A percentile compares a stretch with the other conserved stretches of the same genome.
phyloP scores from a whole-genome alignment of 53 echinoderm and acorn worm genomes.

The Holothuria scabra region DNA sequence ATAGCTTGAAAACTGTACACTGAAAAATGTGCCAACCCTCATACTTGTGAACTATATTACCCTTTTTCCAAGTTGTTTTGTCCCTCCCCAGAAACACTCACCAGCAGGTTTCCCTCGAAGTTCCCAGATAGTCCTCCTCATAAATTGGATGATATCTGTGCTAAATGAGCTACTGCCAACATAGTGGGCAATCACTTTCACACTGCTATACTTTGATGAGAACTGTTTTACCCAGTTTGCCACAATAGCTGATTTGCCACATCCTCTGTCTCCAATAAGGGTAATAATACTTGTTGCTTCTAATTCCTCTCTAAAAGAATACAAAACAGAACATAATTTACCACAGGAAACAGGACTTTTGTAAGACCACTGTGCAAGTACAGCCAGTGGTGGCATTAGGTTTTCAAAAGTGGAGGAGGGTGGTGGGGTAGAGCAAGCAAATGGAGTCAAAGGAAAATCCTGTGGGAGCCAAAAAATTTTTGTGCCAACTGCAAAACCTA shows the following conservation, averaged over 20 bases:
- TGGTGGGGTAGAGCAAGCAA: no score
- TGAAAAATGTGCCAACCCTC: no score
- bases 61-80: no score
- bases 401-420: no score
- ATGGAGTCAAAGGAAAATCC: no score
- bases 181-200: slow-evolving; percentile 82
- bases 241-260: slow-evolving; percentile 88
- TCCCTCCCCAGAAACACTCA: slow-evolving; percentile 31
- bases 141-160: slow-evolving; percentile 86
- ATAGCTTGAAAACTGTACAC: no score
- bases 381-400: no score
- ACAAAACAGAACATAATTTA: slow-evolving; percentile 2
- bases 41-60: no score
- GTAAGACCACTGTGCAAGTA: no score
- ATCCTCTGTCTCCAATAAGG: slow-evolving; percentile 88
- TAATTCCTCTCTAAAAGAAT: not conserved
- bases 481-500: no score
- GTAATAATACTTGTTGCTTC: slow-evolving; percentile 49
- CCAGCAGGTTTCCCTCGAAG: slow-evolving; percentile 85
- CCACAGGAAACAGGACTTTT: no score
- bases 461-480: no score
- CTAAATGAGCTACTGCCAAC: slow-evolving; percentile 88
- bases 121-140: slow-evolving; percentile 87
- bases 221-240: slow-evolving; percentile 95
- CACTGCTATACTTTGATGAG: slow-evolving; percentile 44